Conservation (phyloP, 2,888 invertebrate genomes). For the Pilophorus perplexus region DNA sequence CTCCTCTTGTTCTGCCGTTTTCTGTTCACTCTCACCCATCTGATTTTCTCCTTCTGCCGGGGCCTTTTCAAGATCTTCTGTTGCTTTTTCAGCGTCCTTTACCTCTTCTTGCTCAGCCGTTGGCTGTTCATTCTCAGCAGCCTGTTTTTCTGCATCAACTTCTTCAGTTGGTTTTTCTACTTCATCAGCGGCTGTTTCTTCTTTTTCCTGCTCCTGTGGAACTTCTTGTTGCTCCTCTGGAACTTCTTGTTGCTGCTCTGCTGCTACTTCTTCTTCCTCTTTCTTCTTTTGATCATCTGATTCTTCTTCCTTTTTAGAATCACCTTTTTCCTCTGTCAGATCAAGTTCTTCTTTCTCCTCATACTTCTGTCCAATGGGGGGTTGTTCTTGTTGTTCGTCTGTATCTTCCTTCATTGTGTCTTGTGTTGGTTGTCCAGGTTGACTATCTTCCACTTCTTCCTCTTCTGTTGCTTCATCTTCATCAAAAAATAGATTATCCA, state of each 20-base stretch:
- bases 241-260: not conserved
- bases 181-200: not conserved
- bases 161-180: not conserved
- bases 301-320: not conserved
- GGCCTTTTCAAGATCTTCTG: not conserved
- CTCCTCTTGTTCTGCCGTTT: not conserved
- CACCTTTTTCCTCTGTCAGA: not conserved
- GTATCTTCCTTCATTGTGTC: no score
- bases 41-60: not conserved
- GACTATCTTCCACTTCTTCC: not conserved
- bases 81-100: not conserved
- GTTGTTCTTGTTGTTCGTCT: not conserved
- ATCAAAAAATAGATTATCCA: not conserved
- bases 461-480: not conserved
- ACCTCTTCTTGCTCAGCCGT: not conserved
- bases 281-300: no score
- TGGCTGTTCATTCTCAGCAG: not conserved
- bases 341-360: not conserved
- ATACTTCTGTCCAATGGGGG: no score
- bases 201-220: not conserved
- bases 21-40: slow-evolving; percentile 1
- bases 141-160: not conserved
- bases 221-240: not conserved
- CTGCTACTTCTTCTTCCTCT: not conserved
- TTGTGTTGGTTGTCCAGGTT: not conserved